Conservation (phyloP, 2,888 invertebrate genomes). For the Mythimna albipuncta region DNA sequence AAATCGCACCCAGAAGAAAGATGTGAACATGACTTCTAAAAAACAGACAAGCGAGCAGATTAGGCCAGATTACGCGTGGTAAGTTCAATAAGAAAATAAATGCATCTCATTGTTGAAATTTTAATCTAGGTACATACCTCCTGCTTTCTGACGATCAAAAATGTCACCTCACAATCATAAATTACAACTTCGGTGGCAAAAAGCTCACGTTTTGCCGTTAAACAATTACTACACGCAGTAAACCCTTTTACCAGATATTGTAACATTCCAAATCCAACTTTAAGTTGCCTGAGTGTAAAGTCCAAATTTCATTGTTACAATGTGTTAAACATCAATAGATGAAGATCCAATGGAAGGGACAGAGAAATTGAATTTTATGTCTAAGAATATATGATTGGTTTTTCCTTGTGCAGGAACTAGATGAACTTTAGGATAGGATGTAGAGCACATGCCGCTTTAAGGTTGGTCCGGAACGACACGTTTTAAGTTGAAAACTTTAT, state of each 20-base stretch:
- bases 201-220: conserved; percentile 63
- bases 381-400: background rate
- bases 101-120: no score
- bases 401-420: conserved; percentile 9
- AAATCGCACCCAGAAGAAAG: no score
- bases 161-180: conserved; percentile 55
- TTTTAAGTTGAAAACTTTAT: conserved; percentile 54
- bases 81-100: no score
- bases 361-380: background rate
- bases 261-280: conserved; percentile 22
- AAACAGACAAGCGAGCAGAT: no score
- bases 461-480: conserved; percentile 68
- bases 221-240: conserved; percentile 62
- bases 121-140: no score
- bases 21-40: no score
- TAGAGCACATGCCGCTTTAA: conserved; percentile 69
- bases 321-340: background rate
- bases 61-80: no score
- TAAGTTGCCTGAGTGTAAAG: fast-evolving
- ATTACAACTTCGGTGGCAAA: conserved; percentile 62
- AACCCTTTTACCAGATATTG: conserved; percentile 51
- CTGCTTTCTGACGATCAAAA: conserved; percentile 45
- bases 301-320: background rate
- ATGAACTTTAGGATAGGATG: conserved; percentile 70
- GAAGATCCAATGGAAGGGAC: background rate